phyloP scores from a whole-genome alignment of 2,888 invertebrate genomes.

The Heliconius charithonia region DNA sequence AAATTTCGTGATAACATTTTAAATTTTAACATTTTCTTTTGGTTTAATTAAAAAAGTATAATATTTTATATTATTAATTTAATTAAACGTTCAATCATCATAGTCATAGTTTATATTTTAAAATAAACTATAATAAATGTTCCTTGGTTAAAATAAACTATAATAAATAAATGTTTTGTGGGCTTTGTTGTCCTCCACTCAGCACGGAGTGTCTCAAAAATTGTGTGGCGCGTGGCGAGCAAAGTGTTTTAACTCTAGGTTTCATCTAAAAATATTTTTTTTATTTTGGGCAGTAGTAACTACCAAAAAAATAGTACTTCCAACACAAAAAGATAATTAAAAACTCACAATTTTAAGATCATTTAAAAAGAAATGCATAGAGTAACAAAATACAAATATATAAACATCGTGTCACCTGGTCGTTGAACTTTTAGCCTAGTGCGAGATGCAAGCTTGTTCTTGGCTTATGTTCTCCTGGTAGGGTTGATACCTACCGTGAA shows the following conservation, averaged over 20 bases:
- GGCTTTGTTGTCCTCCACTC: too few species aligned
- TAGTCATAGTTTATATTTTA: background rate
- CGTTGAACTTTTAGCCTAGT: constrained; percentile 69
- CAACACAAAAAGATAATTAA: background rate
- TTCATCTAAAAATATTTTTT: background rate
- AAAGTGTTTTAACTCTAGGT: background rate
- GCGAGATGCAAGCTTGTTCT: constrained; percentile 53
- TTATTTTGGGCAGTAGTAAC: background rate
- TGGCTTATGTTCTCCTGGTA: constrained; percentile 51
- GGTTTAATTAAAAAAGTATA: background rate
- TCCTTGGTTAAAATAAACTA: too few species aligned
- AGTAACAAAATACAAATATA: constrained; percentile 36
- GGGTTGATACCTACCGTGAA: constrained; percentile 49
- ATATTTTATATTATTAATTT: background rate
- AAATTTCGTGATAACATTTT: background rate
- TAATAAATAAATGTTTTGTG: too few species aligned
- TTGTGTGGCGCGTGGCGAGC: background rate
- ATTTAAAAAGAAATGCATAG: constrained; percentile 34
- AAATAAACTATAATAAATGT: too few species aligned
- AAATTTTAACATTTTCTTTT: background rate
- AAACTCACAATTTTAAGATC: constrained; percentile 1
- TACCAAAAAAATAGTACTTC: background rate
- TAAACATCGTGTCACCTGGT: constrained; percentile 51
- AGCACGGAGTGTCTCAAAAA: too few species aligned
- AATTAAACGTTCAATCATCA: background rate